phyloP scores from a whole-genome alignment of 2,113 vertebrate species.

The Chamaea fasciata region DNA sequence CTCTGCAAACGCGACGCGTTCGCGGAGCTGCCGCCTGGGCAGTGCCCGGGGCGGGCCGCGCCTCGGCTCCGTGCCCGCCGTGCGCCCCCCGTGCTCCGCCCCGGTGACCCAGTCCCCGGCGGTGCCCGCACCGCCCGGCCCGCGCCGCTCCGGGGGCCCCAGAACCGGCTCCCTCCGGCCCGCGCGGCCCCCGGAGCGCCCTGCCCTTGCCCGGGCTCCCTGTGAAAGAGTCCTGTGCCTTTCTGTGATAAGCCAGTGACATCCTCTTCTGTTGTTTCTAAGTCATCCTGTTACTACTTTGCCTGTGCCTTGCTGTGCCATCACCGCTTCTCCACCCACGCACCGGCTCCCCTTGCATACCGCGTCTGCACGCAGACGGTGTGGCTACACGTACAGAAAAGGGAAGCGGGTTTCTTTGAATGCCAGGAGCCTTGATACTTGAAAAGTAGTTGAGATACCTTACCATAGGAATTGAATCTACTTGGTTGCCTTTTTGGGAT shows the following conservation, averaged over 20 bases:
- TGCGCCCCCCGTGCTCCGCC: not conserved
- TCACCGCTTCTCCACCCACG: not conserved
- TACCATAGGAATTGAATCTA: not conserved
- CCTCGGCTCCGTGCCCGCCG: not conserved
- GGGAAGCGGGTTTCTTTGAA: not conserved
- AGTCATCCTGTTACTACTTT: not conserved
- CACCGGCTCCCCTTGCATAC: not conserved
- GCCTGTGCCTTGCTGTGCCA: fast-evolving
- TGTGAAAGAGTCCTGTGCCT: not conserved
- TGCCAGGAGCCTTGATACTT: not conserved
- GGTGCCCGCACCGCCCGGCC: not conserved
- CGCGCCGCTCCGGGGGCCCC: not conserved
- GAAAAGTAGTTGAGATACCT: not conserved
- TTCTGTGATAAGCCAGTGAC: fast-evolving
- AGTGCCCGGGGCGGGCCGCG: not conserved
- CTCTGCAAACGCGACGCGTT: not conserved
- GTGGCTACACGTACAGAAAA: fast-evolving
- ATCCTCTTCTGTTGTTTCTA: not conserved
- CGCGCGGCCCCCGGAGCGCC: not conserved
- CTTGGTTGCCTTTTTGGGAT: not conserved
- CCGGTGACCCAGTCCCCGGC: not conserved
- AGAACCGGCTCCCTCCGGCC: fast-evolving
- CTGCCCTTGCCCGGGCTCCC: not conserved
- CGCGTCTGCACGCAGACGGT: not conserved
- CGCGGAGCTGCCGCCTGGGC: not conserved